Base-by-base conservation (phyloP, 2,113 vertebrate species). In the Eulemur rufifrons region DNA sequence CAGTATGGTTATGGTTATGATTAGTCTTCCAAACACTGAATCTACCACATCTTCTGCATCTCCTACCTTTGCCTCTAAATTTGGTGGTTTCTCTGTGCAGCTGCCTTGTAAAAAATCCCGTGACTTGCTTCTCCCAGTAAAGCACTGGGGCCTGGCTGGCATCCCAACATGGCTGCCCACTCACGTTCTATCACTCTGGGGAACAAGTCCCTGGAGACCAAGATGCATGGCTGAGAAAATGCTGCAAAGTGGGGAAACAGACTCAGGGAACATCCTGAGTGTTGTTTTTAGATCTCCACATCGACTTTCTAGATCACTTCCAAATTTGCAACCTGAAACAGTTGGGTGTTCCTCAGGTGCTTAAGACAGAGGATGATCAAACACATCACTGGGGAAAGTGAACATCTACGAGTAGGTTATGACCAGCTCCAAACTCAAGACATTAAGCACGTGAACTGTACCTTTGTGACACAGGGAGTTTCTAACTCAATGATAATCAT, bases 1-100 rank as follows among this genome's bases (percentile, higher is more conserved):
- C 39, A 42, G 2, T 9, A 34, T 0, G 27, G 11, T 39, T 7
- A 1, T 25, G 50, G 42, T 34, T 4, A 0, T 25, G 50, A 42
- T 69, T 20, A 10, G 25, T 56, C n/a, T 88, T 73, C 25, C 39
- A 63, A 15, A 27, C 13, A 14, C 39, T 34, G 14, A 74, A 12
- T 37, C 11, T 7, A 14, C 7, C 6, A 21, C 5, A 2, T 86
- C 66, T 89, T 89, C 37, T 8, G 14, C 9, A 7, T 29, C 61
- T 85, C 39, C 25, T 68, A 12, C 17, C 50, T 29, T 78, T 27
- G 13, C 29, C 8, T 94, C 29, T 32, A 83, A 76, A 25, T 23
- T 3, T 25, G n/a, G 27, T 29, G 61, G 17, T 32, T 64, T 59
- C 17, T 12, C 47, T 80, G 39, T 47, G 61, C 25, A 39, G 29